A percentile compares a stretch with the other conserved stretches of the same genome.
Evolutionary conservation across 35 echinoderm and acorn worm species (phyloP).

Genomic region (Lytechinus pictus): DNA sequence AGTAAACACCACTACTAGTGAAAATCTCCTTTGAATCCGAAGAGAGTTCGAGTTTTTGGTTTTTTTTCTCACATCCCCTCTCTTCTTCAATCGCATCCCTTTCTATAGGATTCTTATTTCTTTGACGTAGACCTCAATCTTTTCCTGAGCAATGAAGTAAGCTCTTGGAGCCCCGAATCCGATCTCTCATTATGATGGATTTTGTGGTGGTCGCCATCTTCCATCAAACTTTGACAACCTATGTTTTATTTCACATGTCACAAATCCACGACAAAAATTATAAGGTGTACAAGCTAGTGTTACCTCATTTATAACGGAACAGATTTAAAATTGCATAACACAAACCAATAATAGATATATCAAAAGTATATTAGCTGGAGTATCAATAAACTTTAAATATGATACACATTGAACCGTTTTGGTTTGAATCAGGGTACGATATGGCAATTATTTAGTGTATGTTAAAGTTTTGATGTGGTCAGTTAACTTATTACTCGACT

Average conservation of each 20-base stretch:
- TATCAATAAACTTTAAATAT: too few relatives aligned
- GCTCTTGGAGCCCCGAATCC: neutral
- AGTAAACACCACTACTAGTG: neutral
- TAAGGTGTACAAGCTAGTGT: neutral
- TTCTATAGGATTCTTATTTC: neutral
- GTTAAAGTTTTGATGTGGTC: too few relatives aligned
- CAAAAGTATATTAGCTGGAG: too few relatives aligned
- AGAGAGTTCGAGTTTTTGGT: neutral
- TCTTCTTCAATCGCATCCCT: neutral
- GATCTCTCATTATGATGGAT: neutral
- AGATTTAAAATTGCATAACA: neutral
- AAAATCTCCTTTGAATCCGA: neutral
- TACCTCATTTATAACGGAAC: neutral
- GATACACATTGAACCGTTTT: too few relatives aligned
- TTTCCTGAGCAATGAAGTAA: neutral
- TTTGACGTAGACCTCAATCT: neutral
- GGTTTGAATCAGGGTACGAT: too few relatives aligned
- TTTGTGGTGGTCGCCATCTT: constrained; percentile 9
- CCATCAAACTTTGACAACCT: neutral
- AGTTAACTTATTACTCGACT: too few relatives aligned
- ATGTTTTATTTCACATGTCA: neutral
- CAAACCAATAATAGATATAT: too few relatives aligned
- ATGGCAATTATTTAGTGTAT: too few relatives aligned
- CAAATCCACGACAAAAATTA: neutral
- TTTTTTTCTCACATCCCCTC: neutral